A percentile compares a stretch with the other conserved stretches of the same genome.
Evolutionary conservation across 2,113 vertebrate genomes (phyloP).

Genomic region (Sapayoa aenigma): DNA sequence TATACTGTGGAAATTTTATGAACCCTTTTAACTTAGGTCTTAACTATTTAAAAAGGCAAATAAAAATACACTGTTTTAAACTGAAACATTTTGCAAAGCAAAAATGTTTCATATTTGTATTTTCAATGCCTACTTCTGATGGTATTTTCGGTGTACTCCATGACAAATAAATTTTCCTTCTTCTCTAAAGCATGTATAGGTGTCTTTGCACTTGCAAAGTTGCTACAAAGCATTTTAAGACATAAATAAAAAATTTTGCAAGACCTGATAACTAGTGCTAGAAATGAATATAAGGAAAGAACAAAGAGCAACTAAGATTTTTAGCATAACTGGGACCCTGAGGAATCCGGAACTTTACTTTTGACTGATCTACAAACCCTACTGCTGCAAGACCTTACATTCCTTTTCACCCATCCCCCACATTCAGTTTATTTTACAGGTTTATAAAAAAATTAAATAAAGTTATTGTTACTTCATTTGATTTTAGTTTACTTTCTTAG

Average conservation of each 20-base stretch:
- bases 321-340: background rate
- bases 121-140: background rate
- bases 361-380: background rate
- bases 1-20: background rate
- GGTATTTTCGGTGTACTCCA: background rate
- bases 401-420: accelerated
- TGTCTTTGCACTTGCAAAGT: too few species aligned
- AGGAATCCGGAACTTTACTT: background rate
- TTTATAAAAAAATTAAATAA: background rate
- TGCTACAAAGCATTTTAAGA: background rate
- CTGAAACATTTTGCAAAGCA: background rate
- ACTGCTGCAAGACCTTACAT: accelerated
- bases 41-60: background rate
- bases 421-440: background rate
- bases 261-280: background rate
- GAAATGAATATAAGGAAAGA: background rate
- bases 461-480: background rate
- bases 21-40: background rate
- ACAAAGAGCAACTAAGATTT: background rate
- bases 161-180: background rate
- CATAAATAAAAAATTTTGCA: background rate
- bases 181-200: background rate
- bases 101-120: background rate
- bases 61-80: background rate
- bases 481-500: background rate